Percentiles rank a stretch among this genome's conserved stretches.
phyloP scores from a whole-genome alignment of 2,888 invertebrate species.

The Hybos culiciformis region DNA sequence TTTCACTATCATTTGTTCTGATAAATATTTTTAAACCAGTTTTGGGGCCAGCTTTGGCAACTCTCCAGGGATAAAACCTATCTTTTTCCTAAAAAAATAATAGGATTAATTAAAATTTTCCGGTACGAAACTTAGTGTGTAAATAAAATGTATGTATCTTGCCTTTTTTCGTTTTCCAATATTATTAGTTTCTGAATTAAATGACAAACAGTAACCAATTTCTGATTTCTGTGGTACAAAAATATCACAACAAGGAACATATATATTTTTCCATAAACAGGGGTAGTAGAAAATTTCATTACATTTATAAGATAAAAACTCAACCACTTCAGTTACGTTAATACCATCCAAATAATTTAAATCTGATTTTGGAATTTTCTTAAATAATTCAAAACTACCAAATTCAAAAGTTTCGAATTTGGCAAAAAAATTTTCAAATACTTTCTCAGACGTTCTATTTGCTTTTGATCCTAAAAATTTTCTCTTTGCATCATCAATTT shows the following conservation, averaged over 20 bases:
- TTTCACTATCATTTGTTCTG: conserved; percentile 15
- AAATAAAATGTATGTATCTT: background rate
- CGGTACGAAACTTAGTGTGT: no score
- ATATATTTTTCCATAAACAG: conserved; percentile 34
- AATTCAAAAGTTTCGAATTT: conserved; percentile 26
- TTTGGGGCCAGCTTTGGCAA: conserved; percentile 23
- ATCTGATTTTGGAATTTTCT: conserved; percentile 9
- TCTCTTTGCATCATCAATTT: conserved; percentile 21
- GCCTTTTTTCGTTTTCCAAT: conserved; percentile 15
- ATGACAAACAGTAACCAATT: conserved; percentile 36
- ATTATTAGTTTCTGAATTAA: conserved; percentile 31
- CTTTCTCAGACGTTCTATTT: conserved; percentile 15
- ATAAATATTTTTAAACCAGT: conserved; percentile 22
- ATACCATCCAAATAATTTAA: conserved; percentile 19
- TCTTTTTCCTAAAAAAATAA: conserved; percentile 5
- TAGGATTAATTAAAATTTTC: background rate
- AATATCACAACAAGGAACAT: conserved; percentile 34
- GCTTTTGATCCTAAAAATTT: conserved; percentile 23
- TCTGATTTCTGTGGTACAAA: conserved; percentile 36
- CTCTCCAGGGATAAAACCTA: conserved; percentile 23
- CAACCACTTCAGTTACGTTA: conserved; percentile 20
- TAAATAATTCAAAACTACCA: conserved; percentile 27
- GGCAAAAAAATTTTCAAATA: conserved; percentile 21
- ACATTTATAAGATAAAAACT: conserved; percentile 23
- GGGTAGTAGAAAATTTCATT: conserved; percentile 28